Evolutionary conservation across 1,140 invertebrate species (phyloP), one percentile per base, ranked within the genome.

Genomic region (Thaumetopoea pityocampa): DNA sequence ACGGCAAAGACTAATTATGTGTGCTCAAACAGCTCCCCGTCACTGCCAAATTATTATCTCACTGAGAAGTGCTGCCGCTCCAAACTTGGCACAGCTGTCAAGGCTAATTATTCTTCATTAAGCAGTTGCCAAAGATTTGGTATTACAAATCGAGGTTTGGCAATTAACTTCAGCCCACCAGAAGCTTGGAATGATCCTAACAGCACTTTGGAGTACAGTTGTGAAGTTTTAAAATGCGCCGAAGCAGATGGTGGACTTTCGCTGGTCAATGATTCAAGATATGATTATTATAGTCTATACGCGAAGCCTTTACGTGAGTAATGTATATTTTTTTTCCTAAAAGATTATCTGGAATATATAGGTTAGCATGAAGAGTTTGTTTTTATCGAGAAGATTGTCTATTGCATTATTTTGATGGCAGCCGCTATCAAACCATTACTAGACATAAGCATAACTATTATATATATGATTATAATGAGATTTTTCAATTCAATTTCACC

Each of bases 271-370:
- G 87, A 89, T 53, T 66, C 80, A 2, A 83, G 76, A 52, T 89
- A 85, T 43, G 86, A 88, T 70, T 90, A 90, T 56, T 88, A 90
- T 43, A 91, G 87, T 46, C 68, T 88, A 2, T 88, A 84, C 63
- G 84, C 73, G 16, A 84, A 83, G 49, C 78, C 80, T 10, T 61
- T 85, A 33, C 72, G 87, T 88, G 69, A 85, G 86, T 87, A 50
- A 20, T 9, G 10, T 28, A 15, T 22, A 16, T 12, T 23, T 29
- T 23, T 23, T 27, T 6, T 35, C 5, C 7, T 18, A 18, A 16
- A 17, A 9, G 10, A 8, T 27, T 9, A 28, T 28, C 14, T 35
- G 11, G 26, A 14, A 32, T 4, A 28, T 22, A 33, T 33, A 10
- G 26, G 23, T 10, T 35, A 16, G n/a, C n/a, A n/a, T n/a, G n/a